These are phyloP conservation scores for Brachylomia viminalis DNA, from an alignment of 2,888 invertebrate genomes.

Conservation along the genomic window DNA sequence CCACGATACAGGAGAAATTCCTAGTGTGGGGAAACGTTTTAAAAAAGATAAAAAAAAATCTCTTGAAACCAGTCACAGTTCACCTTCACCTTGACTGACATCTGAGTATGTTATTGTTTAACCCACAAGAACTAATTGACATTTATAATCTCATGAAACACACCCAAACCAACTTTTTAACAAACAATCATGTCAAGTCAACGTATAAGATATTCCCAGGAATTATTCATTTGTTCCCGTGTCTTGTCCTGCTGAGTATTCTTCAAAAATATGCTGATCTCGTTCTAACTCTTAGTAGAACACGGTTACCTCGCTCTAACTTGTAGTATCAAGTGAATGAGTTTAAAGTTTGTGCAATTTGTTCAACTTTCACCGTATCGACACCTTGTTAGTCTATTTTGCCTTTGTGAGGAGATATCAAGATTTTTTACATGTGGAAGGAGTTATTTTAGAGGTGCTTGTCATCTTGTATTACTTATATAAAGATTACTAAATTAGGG, in stretches of 20 bases:
- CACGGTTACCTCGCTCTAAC: constrained; percentile 16
- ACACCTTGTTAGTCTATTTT: constrained; percentile 43
- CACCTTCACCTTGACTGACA: too few species aligned
- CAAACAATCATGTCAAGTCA: constrained; percentile 18
- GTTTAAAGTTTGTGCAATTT: constrained; percentile 56
- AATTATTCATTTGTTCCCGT: constrained; percentile 33
- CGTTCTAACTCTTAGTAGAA: constrained; percentile 36
- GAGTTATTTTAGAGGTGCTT: background rate
- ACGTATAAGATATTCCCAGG: constrained; percentile 1
- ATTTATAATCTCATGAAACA: background rate
- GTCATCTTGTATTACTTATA: background rate
- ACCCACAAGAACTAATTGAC: background rate
- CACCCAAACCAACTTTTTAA: constrained; percentile 9
- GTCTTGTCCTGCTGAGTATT: constrained; percentile 15
- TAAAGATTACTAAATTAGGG: too few species aligned
- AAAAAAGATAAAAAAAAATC: too few species aligned
- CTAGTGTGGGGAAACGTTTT: too few species aligned
- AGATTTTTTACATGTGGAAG: constrained; percentile 10
- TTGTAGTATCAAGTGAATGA: constrained; percentile 48
- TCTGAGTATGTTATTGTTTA: background rate
- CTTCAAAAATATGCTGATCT: constrained; percentile 50
- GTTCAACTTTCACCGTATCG: constrained; percentile 40
- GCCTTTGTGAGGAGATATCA: constrained; percentile 29
- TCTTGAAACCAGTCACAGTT: background rate
- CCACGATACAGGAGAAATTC: too few species aligned